phyloP scores from a whole-genome alignment of 1,140 invertebrate species.

The Dreissena polymorpha region DNA sequence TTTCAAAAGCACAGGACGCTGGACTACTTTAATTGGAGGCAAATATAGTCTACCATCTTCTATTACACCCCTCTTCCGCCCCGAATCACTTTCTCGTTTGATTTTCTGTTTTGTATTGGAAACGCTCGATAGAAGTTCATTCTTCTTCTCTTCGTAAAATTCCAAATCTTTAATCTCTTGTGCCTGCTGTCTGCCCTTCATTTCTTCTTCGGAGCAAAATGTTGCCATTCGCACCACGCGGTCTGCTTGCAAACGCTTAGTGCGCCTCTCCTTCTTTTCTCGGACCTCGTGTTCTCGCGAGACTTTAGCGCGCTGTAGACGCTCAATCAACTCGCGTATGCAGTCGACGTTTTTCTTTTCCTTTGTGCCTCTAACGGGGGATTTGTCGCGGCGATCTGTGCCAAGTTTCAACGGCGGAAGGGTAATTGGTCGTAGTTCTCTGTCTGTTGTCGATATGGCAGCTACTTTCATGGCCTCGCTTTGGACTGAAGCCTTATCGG shows the following conservation, averaged over 20 bases:
- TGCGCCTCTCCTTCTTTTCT: slow-evolving; percentile 35
- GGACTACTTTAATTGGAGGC: neutral
- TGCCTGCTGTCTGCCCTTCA: neutral
- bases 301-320: slow-evolving; percentile 28
- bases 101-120: neutral
- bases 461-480: slow-evolving; percentile 13
- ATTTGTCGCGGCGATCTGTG: slow-evolving; percentile 8
- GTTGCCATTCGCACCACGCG: slow-evolving; percentile 20
- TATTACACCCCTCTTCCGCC: neutral
- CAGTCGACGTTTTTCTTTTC: slow-evolving; percentile 21
- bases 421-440: slow-evolving; percentile 21
- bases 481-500: slow-evolving; percentile 23
- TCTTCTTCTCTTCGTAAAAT: neutral
- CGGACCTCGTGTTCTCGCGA: slow-evolving; percentile 20
- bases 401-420: slow-evolving; percentile 52
- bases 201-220: neutral
- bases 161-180: neutral
- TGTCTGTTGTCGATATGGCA: neutral
- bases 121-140: neutral
- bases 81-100: neutral
- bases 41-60: neutral
- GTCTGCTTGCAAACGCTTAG: slow-evolving; percentile 36
- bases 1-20: neutral
- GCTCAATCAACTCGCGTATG: slow-evolving; percentile 21
- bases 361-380: neutral